Percentiles rank a stretch among this genome's conserved stretches.
Conservation (phyloP, 2,797 vertebrate genomes). For the Diglossa cyanea region DNA sequence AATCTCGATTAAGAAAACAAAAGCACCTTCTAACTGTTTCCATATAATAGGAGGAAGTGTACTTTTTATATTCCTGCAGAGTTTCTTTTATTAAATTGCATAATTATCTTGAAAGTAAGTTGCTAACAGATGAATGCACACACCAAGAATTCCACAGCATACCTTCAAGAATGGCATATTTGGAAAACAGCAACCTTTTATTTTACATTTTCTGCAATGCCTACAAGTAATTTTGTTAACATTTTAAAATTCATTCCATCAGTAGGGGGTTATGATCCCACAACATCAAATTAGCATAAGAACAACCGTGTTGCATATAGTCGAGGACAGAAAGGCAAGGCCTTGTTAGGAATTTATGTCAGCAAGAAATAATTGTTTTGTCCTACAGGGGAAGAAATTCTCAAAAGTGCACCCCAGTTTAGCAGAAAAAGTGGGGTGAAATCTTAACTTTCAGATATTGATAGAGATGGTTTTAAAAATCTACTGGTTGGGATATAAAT, state of each 20-base stretch:
- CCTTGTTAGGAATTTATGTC: neutral
- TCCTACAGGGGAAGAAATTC: neutral
- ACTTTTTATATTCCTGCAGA: neutral
- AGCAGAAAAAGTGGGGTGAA: neutral
- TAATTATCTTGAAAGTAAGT: slow-evolving; percentile 49
- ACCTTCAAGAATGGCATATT: slow-evolving; percentile 1
- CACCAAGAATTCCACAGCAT: neutral
- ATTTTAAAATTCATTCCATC: slow-evolving; percentile 3
- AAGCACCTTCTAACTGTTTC: slow-evolving; percentile 2
- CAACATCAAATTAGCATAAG: slow-evolving; percentile 17
- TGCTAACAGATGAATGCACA: slow-evolving; percentile 3
- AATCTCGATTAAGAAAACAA: neutral
- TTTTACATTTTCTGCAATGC: slow-evolving; percentile 7
- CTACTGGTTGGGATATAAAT: neutral
- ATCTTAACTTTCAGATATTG: neutral
- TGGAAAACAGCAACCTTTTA: slow-evolving; percentile 1
- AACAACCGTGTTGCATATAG: neutral
- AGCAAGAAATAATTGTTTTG: slow-evolving; percentile 11
- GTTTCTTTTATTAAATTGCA: slow-evolving; percentile 33
- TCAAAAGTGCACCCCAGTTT: neutral
- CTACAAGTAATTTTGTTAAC: slow-evolving; percentile 35
- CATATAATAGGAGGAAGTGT: neutral
- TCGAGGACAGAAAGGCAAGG: neutral
- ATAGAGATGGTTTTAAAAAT: neutral
- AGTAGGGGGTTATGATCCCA: slow-evolving; percentile 15